Evolutionary conservation across 2,113 vertebrate species (phyloP), one percentile per base, ranked within the genome.

Genomic region (Periophthalmodon schlosseri): DNA sequence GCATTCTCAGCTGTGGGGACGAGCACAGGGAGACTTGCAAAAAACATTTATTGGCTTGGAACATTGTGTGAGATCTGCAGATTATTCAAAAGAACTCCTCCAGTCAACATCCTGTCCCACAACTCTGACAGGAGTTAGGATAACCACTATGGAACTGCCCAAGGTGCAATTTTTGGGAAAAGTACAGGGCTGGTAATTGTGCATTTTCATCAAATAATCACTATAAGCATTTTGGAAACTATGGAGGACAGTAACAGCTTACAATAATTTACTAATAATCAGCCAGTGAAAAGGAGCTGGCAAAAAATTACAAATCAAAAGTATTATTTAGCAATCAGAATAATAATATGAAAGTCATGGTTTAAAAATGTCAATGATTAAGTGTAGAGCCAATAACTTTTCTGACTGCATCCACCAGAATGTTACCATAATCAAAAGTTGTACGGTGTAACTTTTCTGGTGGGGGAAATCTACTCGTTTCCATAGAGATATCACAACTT

Each of bases 1-100:
- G 84, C 82, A 91, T 92, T 90, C 88, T 90, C 91, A 92, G 92
- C 91, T 93, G 90, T 79, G 84, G 72, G 49, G 65, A 86, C 72
- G 78, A 73, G 84, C 78, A 88, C 82, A 85, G 78, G 78, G 85
- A 87, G 83, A 76, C 84, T 87, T 76, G 78, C 64, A 74, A 83
- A 63, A 86, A 87, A 75, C 81, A 86, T 86, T 89, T 84, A 79
- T 68, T 86, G 78, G 84, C 74, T 85, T 91, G 85, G 85, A 90
- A 89, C 56, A 16, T 60, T 72, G 81, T 88, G 82, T 89, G 87
- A 85, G 77, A 91, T 84, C 84, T 83, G 60, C 64, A 34, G 65
- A 88, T 87, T 88, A 87, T 81, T 13, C 79, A 84, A 28, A 86
- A 76, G 70, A 85, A 80, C 84, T 84, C 85, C 78, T 81, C 50